These are phyloP conservation scores for Diogma glabrata DNA, from an alignment of 2,888 invertebrate genomes.

Conservation along the genomic window DNA sequence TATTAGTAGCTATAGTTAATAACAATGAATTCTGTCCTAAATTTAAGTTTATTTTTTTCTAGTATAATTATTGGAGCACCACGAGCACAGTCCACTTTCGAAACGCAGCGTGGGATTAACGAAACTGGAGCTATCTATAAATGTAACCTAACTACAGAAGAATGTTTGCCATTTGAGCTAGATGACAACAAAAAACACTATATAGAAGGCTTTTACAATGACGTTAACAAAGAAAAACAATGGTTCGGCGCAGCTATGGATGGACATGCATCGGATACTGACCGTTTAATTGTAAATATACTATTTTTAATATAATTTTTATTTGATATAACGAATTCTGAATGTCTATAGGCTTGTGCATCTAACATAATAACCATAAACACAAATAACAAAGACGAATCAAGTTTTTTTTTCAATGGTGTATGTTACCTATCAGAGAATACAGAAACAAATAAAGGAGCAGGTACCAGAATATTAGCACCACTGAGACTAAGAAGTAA, in stretches of 20 bases:
- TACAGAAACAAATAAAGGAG: slow-evolving; percentile 27
- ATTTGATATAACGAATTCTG: no score
- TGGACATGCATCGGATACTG: slow-evolving; percentile 32
- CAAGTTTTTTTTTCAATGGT: slow-evolving; percentile 35
- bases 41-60: no score
- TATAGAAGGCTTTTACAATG: slow-evolving; percentile 16
- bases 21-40: no score
- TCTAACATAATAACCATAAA: slow-evolving; percentile 30
- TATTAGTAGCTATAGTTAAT: no score
- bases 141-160: slow-evolving; percentile 29
- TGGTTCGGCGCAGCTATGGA: slow-evolving; percentile 43
- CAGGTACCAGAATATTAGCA: slow-evolving; percentile 28
- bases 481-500: slow-evolving; percentile 28
- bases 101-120: slow-evolving; percentile 29
- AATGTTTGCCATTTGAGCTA: slow-evolving; percentile 34
- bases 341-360: slow-evolving; percentile 27
- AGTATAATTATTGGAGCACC: slow-evolving; percentile 45
- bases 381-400: slow-evolving; percentile 13
- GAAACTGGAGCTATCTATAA: slow-evolving; percentile 45
- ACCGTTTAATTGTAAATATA: slow-evolving; percentile 25
- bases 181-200: slow-evolving; percentile 22
- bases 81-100: slow-evolving; percentile 38
- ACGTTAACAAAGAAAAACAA: slow-evolving; percentile 35
- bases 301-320: no score
- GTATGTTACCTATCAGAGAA: slow-evolving; percentile 35